Conservation (phyloP, 2,888 invertebrate species). For the Diarsia dahlii region DNA sequence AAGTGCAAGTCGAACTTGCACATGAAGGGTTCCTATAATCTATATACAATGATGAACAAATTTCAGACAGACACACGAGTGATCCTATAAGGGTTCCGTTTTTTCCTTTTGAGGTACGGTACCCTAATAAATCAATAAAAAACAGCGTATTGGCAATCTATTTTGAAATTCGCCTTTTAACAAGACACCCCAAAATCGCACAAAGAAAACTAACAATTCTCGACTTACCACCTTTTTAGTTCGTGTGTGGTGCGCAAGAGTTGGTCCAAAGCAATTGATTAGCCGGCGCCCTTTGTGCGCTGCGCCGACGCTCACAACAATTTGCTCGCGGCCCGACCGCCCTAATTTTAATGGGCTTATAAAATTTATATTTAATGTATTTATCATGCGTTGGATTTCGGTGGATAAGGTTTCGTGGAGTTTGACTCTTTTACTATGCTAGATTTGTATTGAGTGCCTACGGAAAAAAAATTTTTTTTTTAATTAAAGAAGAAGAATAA, state of each 20-base stretch:
- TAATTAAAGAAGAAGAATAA: background rate
- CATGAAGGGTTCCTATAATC: too few relatives aligned
- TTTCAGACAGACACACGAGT: too few relatives aligned
- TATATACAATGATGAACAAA: too few relatives aligned
- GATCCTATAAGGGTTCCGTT: too few relatives aligned
- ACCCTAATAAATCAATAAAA: too few relatives aligned
- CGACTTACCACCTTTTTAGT: conserved; percentile 36
- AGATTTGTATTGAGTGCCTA: background rate
- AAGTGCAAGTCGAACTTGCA: too few relatives aligned
- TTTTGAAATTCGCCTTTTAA: background rate
- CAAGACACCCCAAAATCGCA: background rate
- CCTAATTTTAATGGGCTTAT: conserved; percentile 91
- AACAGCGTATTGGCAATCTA: background rate
- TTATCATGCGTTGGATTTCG: conserved; percentile 82
- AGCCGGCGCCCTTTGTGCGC: conserved; percentile 87
- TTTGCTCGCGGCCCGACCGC: conserved; percentile 90
- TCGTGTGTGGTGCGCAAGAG: conserved; percentile 64
- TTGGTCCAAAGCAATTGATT: conserved; percentile 87
- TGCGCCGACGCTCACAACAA: conserved; percentile 88
- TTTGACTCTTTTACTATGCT: background rate
- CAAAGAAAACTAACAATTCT: conserved; percentile 21
- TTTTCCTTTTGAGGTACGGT: too few relatives aligned
- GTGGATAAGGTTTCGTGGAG: conserved; percentile 69
- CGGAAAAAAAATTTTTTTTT: too few relatives aligned
- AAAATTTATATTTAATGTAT: conserved; percentile 91